Evolutionary conservation across 1,140 invertebrate genomes (phyloP).

Genomic region (Arctopsyche grandis): DNA sequence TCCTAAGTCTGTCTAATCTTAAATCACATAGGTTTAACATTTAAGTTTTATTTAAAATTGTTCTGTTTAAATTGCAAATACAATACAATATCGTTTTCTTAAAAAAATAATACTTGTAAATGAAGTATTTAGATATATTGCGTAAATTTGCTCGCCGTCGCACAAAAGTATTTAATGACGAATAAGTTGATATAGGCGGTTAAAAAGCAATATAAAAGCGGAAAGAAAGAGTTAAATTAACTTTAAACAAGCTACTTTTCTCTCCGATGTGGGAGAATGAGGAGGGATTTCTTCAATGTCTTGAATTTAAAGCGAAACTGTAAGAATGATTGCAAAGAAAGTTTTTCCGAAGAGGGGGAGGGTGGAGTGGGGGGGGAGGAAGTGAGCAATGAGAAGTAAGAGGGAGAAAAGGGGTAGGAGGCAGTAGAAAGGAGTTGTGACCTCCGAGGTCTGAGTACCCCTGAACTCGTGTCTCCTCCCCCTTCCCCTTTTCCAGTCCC

Average conservation of each 20-base stretch:
- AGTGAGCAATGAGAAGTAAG: background rate
- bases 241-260: slow-evolving; percentile 37
- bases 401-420: slow-evolving; percentile 11
- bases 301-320: slow-evolving; percentile 43
- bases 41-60: too few relatives aligned
- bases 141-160: background rate
- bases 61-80: too few relatives aligned
- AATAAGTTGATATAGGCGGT: slow-evolving; percentile 30
- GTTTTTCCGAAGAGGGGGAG: slow-evolving; percentile 14
- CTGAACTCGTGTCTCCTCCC: background rate
- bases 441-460: slow-evolving; percentile 12
- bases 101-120: too few relatives aligned
- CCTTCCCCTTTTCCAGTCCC: background rate
- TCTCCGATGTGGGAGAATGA: slow-evolving; percentile 24
- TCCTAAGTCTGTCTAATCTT: too few relatives aligned
- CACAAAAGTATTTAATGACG: slow-evolving; percentile 1
- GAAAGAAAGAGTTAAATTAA: slow-evolving; percentile 38
- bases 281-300: slow-evolving; percentile 37
- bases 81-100: too few relatives aligned
- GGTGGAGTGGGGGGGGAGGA: background rate
- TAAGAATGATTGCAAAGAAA: slow-evolving; percentile 51
- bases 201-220: slow-evolving; percentile 31
- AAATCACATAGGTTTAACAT: too few relatives aligned
- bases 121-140: too few relatives aligned
- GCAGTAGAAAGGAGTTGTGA: slow-evolving; percentile 11